These are phyloP conservation scores for Stomorhina lunata DNA, from an alignment of 2,888 invertebrate species.

Conservation along the genomic window DNA sequence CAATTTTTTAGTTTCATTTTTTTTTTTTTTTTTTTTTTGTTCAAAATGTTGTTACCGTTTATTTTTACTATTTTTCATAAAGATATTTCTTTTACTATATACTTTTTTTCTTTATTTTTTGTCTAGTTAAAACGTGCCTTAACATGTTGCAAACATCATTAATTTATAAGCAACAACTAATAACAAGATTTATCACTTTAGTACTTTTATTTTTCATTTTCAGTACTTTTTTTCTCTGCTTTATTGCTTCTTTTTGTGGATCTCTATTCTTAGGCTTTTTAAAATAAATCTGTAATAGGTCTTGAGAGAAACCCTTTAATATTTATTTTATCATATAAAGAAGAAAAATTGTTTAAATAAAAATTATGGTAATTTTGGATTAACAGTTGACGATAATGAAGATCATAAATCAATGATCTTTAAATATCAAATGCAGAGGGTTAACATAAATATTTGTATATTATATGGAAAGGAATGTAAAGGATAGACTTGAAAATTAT, in stretches of 20 bases:
- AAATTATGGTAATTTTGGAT: slow-evolving; percentile 57
- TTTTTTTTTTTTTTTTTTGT: background rate
- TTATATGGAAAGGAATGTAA: background rate
- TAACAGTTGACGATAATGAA: slow-evolving; percentile 61
- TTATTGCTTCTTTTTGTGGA: background rate
- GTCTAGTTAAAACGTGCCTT: slow-evolving; percentile 56
- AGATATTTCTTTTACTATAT: slow-evolving; percentile 25
- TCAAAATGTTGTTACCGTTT: slow-evolving; percentile 57
- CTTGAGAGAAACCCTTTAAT: slow-evolving; percentile 32
- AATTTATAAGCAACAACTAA: slow-evolving; percentile 66
- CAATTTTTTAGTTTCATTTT: slow-evolving; percentile 19
- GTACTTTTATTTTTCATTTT: background rate
- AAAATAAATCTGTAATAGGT: slow-evolving; percentile 14
- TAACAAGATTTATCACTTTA: slow-evolving; percentile 67
- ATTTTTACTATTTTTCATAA: slow-evolving; percentile 62
- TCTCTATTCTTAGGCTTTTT: background rate
- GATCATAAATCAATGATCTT: slow-evolving; percentile 62
- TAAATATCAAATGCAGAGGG: slow-evolving; percentile 18
- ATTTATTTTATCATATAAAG: slow-evolving; percentile 11
- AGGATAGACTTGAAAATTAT: background rate
- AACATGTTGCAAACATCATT: slow-evolving; percentile 62
- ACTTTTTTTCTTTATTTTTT: slow-evolving; percentile 15
- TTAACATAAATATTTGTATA: background rate
- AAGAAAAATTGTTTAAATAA: slow-evolving; percentile 57
- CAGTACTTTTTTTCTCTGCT: slow-evolving; percentile 15